Percentiles rank a stretch among this genome's conserved stretches.
These are phyloP conservation scores for Tetramorium alpestre DNA, from an alignment of 1,140 invertebrate genomes.

Conservation along the genomic window DNA sequence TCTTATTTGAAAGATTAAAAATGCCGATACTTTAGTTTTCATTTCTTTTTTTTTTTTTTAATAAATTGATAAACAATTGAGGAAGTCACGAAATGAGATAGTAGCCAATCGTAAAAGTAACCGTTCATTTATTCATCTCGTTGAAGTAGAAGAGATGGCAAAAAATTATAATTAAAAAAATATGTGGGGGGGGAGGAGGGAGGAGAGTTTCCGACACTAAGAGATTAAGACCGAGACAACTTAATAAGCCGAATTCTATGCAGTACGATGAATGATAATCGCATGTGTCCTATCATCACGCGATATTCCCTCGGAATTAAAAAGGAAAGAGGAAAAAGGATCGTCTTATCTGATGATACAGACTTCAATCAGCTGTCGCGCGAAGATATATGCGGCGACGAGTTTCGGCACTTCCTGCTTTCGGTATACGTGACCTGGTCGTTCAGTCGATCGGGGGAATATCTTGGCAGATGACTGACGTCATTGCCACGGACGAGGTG, in stretches of 20 bases:
- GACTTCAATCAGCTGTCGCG: background rate
- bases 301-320: background rate
- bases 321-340: background rate
- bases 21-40: background rate
- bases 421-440: constrained; percentile 44
- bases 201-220: background rate
- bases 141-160: background rate
- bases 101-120: background rate
- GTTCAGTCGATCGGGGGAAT: background rate
- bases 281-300: background rate
- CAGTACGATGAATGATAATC: constrained; percentile 4
- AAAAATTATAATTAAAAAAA: background rate
- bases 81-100: background rate
- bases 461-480: constrained; percentile 53
- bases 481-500: constrained; percentile 56
- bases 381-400: background rate
- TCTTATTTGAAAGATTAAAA: background rate
- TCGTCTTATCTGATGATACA: constrained; percentile 14
- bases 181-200: background rate
- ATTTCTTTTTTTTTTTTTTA: background rate
- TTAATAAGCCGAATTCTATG: background rate
- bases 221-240: background rate
- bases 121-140: background rate
- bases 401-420: constrained; percentile 47
- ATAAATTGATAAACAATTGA: background rate